Evolutionary conservation across 2,888 invertebrate species (phyloP).

Genomic region (Laspeyria flexula): DNA sequence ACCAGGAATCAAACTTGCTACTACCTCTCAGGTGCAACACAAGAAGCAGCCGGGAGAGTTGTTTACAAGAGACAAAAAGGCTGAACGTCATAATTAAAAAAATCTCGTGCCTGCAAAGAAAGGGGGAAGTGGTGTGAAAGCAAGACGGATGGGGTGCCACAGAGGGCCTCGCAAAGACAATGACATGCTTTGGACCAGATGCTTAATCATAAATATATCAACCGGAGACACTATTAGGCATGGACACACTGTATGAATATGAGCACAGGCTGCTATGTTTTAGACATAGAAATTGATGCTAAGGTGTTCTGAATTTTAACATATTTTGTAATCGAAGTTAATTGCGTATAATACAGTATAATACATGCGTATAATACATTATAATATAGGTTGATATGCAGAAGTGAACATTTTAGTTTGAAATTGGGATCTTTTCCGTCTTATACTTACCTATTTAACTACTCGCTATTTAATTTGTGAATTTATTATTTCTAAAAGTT

Average conservation of each 20-base stretch:
- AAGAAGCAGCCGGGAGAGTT: constrained; percentile 39
- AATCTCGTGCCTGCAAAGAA: constrained; percentile 84
- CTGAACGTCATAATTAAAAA: constrained; percentile 86
- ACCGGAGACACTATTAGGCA: constrained; percentile 64
- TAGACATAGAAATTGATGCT: too few species aligned
- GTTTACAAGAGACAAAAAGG: constrained; percentile 78
- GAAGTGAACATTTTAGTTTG: too few species aligned
- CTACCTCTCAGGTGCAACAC: constrained; percentile 43
- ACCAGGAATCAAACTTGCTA: constrained; percentile 45
- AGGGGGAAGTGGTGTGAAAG: constrained; percentile 82
- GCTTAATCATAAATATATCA: constrained; percentile 86
- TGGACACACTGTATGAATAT: constrained; percentile 41
- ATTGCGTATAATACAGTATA: too few species aligned
- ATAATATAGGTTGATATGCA: too few species aligned
- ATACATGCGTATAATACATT: too few species aligned
- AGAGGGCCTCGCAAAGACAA: constrained; percentile 80
- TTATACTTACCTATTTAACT: too few species aligned
- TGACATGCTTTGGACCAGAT: constrained; percentile 78
- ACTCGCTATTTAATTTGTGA: too few species aligned
- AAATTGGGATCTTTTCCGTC: too few species aligned
- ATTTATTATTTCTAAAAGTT: too few species aligned
- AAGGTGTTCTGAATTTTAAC: too few species aligned
- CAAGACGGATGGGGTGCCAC: constrained; percentile 82
- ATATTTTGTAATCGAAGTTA: too few species aligned
- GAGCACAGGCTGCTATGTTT: too few species aligned